A percentile compares a stretch with the other conserved stretches of the same genome.
These are phyloP conservation scores for Quadroppia sp. DNA, from an alignment of 2,888 invertebrate genomes.

Conservation along the genomic window DNA sequence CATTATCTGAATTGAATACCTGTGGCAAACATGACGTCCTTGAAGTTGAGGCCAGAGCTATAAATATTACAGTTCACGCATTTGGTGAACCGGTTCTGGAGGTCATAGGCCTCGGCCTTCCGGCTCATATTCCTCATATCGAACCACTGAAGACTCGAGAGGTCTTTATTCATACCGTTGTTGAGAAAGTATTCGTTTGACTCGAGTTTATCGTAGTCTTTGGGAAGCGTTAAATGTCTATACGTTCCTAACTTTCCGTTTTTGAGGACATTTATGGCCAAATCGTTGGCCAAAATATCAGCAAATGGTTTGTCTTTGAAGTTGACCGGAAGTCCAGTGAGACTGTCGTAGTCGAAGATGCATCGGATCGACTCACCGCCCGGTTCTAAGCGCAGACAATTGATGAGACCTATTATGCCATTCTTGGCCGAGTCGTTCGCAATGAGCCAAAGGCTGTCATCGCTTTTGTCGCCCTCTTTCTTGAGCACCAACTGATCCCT, in stretches of 20 bases:
- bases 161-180: slow-evolving; percentile 42
- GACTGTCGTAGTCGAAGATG: neutral
- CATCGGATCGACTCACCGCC: slow-evolving; percentile 60
- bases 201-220: slow-evolving; percentile 1
- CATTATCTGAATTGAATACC: slow-evolving; percentile 1
- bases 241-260: slow-evolving; percentile 63
- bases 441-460: slow-evolving; percentile 52
- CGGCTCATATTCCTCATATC: neutral
- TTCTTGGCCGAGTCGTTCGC: slow-evolving; percentile 60
- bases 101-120: neutral
- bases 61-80: slow-evolving; percentile 51
- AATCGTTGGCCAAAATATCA: slow-evolving; percentile 39
- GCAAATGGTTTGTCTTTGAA: neutral
- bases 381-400: slow-evolving; percentile 81
- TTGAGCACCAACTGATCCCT: neutral
- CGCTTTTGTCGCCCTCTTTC: neutral
- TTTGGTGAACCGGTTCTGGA: neutral
- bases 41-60: slow-evolving; percentile 57
- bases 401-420: slow-evolving; percentile 81
- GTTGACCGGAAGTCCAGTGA: neutral
- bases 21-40: slow-evolving; percentile 85
- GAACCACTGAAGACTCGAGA: slow-evolving; percentile 39
- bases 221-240: slow-evolving; percentile 89
- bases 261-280: slow-evolving; percentile 51
- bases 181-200: slow-evolving; percentile 28